Conservation (phyloP, 2,113 vertebrate species). For the Elephas maximus region DNA sequence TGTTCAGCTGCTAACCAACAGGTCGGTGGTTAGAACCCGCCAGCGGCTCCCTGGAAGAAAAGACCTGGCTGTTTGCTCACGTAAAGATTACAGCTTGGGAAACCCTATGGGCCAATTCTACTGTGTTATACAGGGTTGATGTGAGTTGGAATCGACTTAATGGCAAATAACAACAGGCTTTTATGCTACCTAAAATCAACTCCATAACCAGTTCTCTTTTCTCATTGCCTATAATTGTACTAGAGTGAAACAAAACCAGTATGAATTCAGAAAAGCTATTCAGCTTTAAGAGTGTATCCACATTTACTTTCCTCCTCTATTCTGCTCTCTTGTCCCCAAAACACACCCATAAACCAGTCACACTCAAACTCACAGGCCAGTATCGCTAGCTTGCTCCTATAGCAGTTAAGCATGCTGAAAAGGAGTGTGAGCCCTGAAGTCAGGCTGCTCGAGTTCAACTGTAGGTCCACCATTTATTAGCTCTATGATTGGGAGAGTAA, state of each 20-base stretch:
- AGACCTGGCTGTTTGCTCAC: no score
- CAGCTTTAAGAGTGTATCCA: not conserved
- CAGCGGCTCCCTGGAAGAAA: no score
- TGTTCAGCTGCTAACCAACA: no score
- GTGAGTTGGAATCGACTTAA: no score
- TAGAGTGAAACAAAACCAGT: not conserved
- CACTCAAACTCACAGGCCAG: not conserved
- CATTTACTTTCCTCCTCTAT: not conserved
- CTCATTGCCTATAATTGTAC: not conserved
- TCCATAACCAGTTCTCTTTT: not conserved
- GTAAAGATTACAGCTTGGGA: no score
- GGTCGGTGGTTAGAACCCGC: no score
- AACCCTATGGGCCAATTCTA: no score
- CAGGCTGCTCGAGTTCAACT: not conserved
- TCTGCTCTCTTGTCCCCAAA: not conserved
- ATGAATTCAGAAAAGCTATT: not conserved
- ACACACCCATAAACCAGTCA: not conserved
- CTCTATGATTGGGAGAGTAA: not conserved
- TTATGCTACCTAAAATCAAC: not conserved
- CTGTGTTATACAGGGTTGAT: no score
- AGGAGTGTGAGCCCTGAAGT: not conserved
- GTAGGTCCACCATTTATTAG: not conserved
- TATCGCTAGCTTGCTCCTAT: not conserved
- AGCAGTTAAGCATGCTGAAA: not conserved
- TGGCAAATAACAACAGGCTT: no score